Evolutionary conservation across 2,888 invertebrate genomes (phyloP).

Genomic region (Ennomos quercinarius): DNA sequence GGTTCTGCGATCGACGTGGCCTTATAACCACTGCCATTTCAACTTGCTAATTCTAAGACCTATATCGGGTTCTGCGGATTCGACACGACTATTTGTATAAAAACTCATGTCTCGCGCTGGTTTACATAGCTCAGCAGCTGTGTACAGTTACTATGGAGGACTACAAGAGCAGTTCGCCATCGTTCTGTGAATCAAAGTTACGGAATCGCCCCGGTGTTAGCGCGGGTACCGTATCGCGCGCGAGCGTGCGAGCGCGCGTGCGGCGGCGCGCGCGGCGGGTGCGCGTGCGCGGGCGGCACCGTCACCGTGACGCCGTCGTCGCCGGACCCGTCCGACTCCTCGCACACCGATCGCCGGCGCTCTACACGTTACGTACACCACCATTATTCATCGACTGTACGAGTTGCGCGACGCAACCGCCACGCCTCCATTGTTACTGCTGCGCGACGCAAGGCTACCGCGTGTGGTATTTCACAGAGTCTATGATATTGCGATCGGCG

Average conservation of each 20-base stretch:
- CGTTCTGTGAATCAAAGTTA: no score
- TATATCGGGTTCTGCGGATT: no score
- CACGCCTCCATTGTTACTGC: no score
- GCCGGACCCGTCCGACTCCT: conserved; percentile 84
- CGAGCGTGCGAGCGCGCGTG: conserved; percentile 39
- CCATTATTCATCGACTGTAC: conserved; percentile 7
- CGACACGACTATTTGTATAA: no score
- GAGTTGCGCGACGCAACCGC: neutral
- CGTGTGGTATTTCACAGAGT: neutral
- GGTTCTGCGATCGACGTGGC: no score
- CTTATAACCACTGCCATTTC: no score
- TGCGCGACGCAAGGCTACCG: conserved; percentile 3
- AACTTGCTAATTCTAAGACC: no score
- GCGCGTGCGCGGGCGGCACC: conserved; percentile 70
- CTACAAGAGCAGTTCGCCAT: no score
- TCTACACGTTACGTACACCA: conserved; percentile 30
- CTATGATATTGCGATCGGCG: no score
- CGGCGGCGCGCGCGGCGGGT: conserved; percentile 41
- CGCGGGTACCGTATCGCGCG: conserved; percentile 62
- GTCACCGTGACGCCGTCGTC: conserved; percentile 86
- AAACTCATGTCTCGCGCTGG: no score
- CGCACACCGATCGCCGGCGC: conserved; percentile 51
- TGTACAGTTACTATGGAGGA: no score
- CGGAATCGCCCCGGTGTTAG: conserved; percentile 2
- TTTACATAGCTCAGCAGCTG: no score